These are phyloP conservation scores for Halcyon chelicuti DNA, from an alignment of 2,797 vertebrate species.

Conservation along the genomic window DNA sequence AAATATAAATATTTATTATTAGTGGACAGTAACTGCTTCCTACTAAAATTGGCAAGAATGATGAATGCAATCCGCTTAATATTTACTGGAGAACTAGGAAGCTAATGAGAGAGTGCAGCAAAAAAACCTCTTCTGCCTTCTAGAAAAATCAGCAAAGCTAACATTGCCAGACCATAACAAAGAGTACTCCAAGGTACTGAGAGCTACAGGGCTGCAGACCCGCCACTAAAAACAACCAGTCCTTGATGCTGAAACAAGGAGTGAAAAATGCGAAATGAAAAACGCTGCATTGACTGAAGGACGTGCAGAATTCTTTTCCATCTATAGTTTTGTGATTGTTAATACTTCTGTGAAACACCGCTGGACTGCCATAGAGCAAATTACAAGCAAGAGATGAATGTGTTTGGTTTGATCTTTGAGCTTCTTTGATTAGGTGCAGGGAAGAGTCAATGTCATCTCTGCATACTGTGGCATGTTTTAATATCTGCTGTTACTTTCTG, in stretches of 20 bases:
- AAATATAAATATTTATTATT: constrained; percentile 40
- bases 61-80: background rate
- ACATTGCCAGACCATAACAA: background rate
- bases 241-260: background rate
- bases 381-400: constrained; percentile 17
- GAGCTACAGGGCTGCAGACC: background rate
- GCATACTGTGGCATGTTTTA: background rate
- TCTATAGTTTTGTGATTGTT: background rate
- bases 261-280: background rate
- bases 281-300: background rate
- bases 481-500: background rate
- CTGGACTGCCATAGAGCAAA: constrained; percentile 44
- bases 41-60: constrained; percentile 22
- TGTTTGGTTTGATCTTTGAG: constrained; percentile 22
- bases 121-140: background rate
- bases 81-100: constrained; percentile 14
- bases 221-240: background rate
- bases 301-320: background rate
- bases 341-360: constrained; percentile 45
- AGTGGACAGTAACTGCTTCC: constrained; percentile 18
- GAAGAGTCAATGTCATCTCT: constrained; percentile 17
- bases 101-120: background rate
- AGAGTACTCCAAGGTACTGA: background rate
- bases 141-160: constrained; percentile 36
- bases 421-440: background rate